Base-by-base conservation (phyloP, 2,113 vertebrate genomes). In the Jaculus jaculus region DNA sequence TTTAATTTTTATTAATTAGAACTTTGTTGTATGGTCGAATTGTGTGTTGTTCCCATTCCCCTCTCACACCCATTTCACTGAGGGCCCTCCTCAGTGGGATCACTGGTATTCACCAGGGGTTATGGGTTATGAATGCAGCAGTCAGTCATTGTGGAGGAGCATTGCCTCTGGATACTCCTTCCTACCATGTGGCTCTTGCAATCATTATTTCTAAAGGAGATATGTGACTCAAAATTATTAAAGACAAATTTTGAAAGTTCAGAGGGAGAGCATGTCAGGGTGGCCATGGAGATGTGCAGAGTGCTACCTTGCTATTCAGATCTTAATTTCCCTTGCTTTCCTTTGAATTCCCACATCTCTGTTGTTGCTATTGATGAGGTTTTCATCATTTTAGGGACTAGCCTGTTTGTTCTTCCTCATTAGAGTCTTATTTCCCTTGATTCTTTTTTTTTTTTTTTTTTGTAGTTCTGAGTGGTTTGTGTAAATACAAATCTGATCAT, bases 361-460 rank as follows among this genome's bases (percentile, higher is more conserved):
- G 54, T 7, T 17, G 3, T 72, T 34, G 30, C 21, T 42, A 10
- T 60, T 13, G 28, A 42, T 88, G 5, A 47, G 9, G 47, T 77
- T 84, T 78, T 80, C 51, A 26, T 90, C 5, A 80, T 81, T 80
- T 84, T 32, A 68, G 4, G 15, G 6, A 54, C 54, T 23, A 34
- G 13, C 24, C 66, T 72, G 5, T 87, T 84, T 87, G 5, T 61
- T 66, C 30, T 61, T 61, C 77, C 66, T 93, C 47, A 65, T 4
- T 54, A 66, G n/a, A 66, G 12, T 66, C 34, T 83, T 93, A n/a
- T 47, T 81, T 54, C 9, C 39, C 17, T 80, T 34, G 26, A 21
- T 4, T 39, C 51, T 89, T 69, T 83, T 95, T 83, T 89, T 69
- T 83, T 95, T 83, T n/a, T n/a, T n/a, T 89, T 69, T 83, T 95